Percentiles rank a stretch among this genome's conserved stretches.
Conservation (phyloP, 2,113 vertebrate species). For the Oophaga pumilio region DNA sequence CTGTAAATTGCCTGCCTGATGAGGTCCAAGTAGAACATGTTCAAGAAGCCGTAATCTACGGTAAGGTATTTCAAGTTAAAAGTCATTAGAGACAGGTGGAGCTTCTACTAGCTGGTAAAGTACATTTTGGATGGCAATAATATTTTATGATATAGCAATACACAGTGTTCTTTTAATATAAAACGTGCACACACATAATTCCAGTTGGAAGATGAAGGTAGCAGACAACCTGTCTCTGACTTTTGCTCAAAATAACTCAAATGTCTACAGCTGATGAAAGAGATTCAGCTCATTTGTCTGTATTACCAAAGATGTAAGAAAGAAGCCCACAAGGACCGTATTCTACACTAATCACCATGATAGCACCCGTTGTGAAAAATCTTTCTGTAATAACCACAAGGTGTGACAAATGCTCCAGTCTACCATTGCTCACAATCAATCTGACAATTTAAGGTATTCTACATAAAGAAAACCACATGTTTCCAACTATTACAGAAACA, state of each 20-base stretch:
- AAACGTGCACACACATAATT: background rate
- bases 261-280: background rate
- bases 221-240: background rate
- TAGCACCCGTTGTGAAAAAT: background rate
- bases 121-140: background rate
- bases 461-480: conserved; percentile 14
- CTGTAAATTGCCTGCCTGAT: no score
- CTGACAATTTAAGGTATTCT: background rate
- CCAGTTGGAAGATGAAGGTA: background rate
- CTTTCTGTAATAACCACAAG: background rate
- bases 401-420: background rate
- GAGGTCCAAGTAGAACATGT: no score
- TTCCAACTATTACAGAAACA: background rate
- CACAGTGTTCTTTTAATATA: background rate
- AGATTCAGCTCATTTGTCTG: background rate
- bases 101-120: background rate
- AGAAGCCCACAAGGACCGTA: background rate
- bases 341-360: background rate
- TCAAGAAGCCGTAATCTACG: no score
- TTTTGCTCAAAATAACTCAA: background rate
- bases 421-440: background rate
- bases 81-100: background rate
- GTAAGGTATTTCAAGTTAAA: no score
- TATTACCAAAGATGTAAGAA: background rate
- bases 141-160: background rate